Conservation (phyloP, 2,888 invertebrate species). For the Nipponacmea schrenckii region DNA sequence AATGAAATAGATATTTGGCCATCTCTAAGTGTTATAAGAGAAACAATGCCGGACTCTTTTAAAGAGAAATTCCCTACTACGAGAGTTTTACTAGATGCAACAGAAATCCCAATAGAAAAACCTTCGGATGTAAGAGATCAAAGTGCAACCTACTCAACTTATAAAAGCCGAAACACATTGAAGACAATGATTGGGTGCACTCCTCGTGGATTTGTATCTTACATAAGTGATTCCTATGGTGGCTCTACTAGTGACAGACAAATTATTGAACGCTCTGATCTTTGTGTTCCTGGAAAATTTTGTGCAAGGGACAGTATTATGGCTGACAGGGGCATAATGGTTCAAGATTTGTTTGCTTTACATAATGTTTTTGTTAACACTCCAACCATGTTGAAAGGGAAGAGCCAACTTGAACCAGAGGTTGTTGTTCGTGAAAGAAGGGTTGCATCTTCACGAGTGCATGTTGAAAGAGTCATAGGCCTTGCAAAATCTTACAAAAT, state of each 20-base stretch:
- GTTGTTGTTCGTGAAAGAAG: slow-evolving; percentile 31
- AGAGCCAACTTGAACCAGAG: slow-evolving; percentile 37
- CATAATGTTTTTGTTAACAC: slow-evolving; percentile 34
- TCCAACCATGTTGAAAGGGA: too few species aligned
- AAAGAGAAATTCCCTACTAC: slow-evolving; percentile 36
- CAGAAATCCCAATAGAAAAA: slow-evolving; percentile 34
- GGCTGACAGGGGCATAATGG: too few species aligned
- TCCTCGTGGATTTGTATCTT: slow-evolving; percentile 19
- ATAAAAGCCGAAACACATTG: slow-evolving; percentile 20
- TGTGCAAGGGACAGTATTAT: slow-evolving; percentile 36
- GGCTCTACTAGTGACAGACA: slow-evolving; percentile 37
- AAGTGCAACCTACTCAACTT: background rate
- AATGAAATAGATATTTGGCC: slow-evolving; percentile 38
- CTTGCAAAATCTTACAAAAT: slow-evolving; percentile 27
- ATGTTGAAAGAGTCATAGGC: slow-evolving; percentile 38
- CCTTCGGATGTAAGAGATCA: background rate
- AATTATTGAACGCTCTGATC: slow-evolving; percentile 29
- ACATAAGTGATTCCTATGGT: slow-evolving; percentile 24
- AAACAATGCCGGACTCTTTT: too few species aligned
- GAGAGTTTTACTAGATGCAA: slow-evolving; percentile 42
- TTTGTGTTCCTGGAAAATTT: slow-evolving; percentile 33
- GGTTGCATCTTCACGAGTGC: slow-evolving; percentile 35
- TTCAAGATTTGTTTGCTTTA: slow-evolving; percentile 29
- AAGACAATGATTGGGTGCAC: slow-evolving; percentile 23
- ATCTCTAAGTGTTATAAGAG: slow-evolving; percentile 27